Evolutionary conservation across 2,113 vertebrate species (phyloP), one percentile per base, ranked within the genome.

Genomic region (Diadophis punctatus): DNA sequence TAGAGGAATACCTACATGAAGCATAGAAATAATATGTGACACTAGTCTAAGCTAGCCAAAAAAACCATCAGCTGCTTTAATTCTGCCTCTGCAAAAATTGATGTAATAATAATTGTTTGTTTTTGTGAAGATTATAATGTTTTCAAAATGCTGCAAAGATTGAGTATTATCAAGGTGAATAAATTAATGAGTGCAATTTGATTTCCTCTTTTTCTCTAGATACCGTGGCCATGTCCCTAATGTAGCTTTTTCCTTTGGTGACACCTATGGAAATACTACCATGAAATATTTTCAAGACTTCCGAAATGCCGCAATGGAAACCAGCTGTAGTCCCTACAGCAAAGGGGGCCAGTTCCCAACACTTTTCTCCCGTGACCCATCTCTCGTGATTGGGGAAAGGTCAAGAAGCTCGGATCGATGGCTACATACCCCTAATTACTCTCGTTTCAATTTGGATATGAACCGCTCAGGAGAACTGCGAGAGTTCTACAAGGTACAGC

Each of bases 401-500:
- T 20, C 86, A 0, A 86, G n/a, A 18, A 84, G 49, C 23, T 89
- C 53, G 91, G 93, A 94, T 80, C 93, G n/a, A 0, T 91, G 88
- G 87, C 48, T 96, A 14, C 90, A 27, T 74, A 23, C 2, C 2
- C 96, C 97, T 3, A 94, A 25, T 92, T 96, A 94, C 90, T 95
- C 95, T 4, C 91, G 56, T 20, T 96, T 95, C 95, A 96, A 95
- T 92, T 91, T 97, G 94, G 97, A 98, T 1, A 30, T 58, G 0
- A 27, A 95, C 68, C 94, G 97, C 7, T 94, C 95, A 12, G 23
- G 60, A 0, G 90, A 96, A 14, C 94, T 98, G 86, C 58, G 43
- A 2, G 60, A 80, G 34, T 98, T 98, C 92, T 95, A 97, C 51
- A 93, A 97, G 97, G 98, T 98, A 90, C 92, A 94, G 3, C 14